These are phyloP conservation scores for human DNA, from an alignment of 2,113 vertebrate genomes.

Conservation along the genomic window GRCh38 chr3:118684001-118684500, in stretches of 20 bases:
- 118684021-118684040: background rate
- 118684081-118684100: background rate
- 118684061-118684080: too few relatives aligned
- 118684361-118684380: background rate
- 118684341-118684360: background rate
- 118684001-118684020: background rate
- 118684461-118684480: background rate
- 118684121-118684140: background rate
- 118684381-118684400: background rate
- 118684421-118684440: background rate
- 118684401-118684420: background rate
- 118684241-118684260: background rate
- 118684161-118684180: background rate
- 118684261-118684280: background rate
- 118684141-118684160: background rate
- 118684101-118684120: background rate
- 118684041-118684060: background rate
- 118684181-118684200: background rate
- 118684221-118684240: background rate
- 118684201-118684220: background rate
- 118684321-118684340: background rate
- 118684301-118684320: background rate
- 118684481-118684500: conserved; percentile 10
- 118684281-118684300: background rate
- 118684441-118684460: background rate